These are phyloP conservation scores for Peromyscus attwateri DNA, from an alignment of 2,797 vertebrate genomes.

Conservation along the genomic window DNA sequence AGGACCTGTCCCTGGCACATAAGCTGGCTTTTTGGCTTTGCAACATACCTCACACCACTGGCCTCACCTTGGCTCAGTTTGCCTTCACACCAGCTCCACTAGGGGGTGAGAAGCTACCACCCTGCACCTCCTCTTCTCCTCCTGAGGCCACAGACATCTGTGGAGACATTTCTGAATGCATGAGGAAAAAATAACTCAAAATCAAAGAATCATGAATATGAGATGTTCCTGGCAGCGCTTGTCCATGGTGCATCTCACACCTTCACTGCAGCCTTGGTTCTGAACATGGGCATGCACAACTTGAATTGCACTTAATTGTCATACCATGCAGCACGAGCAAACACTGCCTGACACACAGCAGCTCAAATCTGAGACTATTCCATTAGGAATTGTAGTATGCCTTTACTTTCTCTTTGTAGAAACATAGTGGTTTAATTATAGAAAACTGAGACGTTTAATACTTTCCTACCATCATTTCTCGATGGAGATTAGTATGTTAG, in stretches of 20 bases:
- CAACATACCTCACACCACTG: not conserved
- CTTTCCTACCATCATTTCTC: not conserved
- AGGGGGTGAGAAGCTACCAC: not conserved
- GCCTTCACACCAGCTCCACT: not conserved
- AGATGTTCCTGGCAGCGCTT: not conserved
- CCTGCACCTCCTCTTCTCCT: not conserved
- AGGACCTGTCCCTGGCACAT: too few relatives aligned
- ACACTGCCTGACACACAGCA: not conserved
- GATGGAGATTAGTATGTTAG: not conserved
- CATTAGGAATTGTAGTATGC: not conserved
- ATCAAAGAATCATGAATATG: too few relatives aligned
- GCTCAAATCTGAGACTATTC: not conserved
- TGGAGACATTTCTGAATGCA: not conserved
- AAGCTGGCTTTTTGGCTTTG: not conserved
- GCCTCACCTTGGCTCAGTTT: not conserved
- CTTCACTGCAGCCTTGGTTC: not conserved
- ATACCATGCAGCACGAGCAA: not conserved
- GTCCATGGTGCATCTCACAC: not conserved
- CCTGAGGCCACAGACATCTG: not conserved
- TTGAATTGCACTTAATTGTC: not conserved
- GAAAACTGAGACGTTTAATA: not conserved
- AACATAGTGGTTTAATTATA: not conserved
- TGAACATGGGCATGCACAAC: too few relatives aligned
- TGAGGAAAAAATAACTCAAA: not conserved
- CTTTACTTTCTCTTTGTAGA: not conserved